phyloP scores from a whole-genome alignment of 2,797 vertebrate species.

The Denticeps clupeoides region DNA sequence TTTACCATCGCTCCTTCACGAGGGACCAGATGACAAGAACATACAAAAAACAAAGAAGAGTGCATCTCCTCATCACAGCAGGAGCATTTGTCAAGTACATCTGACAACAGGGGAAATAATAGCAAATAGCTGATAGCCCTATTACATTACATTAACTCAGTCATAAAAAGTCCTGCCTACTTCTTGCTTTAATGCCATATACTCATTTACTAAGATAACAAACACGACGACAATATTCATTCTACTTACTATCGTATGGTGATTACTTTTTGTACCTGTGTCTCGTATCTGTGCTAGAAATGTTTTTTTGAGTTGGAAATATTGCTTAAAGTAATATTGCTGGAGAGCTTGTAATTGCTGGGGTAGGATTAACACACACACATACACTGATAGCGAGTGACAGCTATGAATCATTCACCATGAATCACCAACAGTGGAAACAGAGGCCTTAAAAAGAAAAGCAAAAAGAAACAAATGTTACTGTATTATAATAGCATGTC shows the following conservation, averaged over 20 bases:
- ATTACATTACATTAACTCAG: constrained; percentile 10
- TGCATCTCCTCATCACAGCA: constrained; percentile 20
- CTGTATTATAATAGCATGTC: constrained; percentile 55
- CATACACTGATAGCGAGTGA: constrained; percentile 44
- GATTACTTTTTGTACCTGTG: too few relatives aligned
- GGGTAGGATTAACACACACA: constrained; percentile 1
- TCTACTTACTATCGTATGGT: too few relatives aligned
- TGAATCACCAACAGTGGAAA: constrained; percentile 47
- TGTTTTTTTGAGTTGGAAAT: too few relatives aligned
- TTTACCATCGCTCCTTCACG: too few relatives aligned
- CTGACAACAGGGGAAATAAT: constrained; percentile 18
- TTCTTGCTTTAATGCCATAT: background rate
- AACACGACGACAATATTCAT: constrained; percentile 2
- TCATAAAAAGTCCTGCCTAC: constrained; percentile 12
- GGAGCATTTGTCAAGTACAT: constrained; percentile 13
- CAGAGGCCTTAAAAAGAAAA: constrained; percentile 15
- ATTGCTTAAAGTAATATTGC: too few relatives aligned
- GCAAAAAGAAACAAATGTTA: constrained; percentile 21
- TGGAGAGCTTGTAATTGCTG: background rate
- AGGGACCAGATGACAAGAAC: background rate
- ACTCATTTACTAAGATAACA: constrained; percentile 8
- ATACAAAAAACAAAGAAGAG: constrained; percentile 12
- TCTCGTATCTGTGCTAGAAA: too few relatives aligned
- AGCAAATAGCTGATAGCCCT: constrained; percentile 8
- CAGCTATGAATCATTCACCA: constrained; percentile 39